Percentiles rank a stretch among this genome's conserved stretches.
Conservation (phyloP, 1,140 invertebrate species). For the Drosophila ironensis region DNA sequence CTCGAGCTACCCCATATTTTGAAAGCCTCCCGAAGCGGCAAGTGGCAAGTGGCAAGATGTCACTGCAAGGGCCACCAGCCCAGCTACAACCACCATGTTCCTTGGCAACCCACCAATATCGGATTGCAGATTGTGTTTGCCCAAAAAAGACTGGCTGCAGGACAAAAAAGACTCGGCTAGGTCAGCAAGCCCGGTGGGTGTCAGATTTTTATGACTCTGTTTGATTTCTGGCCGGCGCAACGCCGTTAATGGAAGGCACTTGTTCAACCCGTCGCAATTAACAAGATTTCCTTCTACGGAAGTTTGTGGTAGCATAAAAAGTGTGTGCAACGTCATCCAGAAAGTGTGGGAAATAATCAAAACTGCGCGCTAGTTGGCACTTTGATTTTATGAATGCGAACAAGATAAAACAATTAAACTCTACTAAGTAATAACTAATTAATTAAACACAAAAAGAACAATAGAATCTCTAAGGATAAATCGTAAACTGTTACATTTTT, state of each 20-base stretch:
- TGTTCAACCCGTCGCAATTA: conserved; percentile 59
- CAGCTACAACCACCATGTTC: conserved; percentile 19
- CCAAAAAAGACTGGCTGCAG: neutral
- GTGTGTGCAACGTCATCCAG: conserved; percentile 19
- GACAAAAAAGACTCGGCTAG: conserved; percentile 18
- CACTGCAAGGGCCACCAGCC: neutral
- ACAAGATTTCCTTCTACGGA: conserved; percentile 43
- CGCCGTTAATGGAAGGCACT: conserved; percentile 73
- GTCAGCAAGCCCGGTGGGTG: conserved; percentile 67
- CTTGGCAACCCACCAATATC: conserved; percentile 57
- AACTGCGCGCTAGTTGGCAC: neutral
- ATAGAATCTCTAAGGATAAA: too few relatives aligned
- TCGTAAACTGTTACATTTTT: too few relatives aligned
- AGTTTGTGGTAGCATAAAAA: conserved; percentile 11
- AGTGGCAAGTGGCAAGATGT: neutral
- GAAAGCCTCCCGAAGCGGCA: conserved; percentile 4
- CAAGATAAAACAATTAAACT: neutral
- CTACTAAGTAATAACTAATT: too few relatives aligned
- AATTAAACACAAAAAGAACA: too few relatives aligned
- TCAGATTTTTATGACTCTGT: conserved; percentile 80
- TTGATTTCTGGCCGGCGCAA: conserved; percentile 66
- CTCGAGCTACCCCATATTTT: conserved; percentile 27
- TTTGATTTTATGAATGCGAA: neutral
- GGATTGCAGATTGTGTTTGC: conserved; percentile 39
- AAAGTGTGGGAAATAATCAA: conserved; percentile 24